phyloP scores from a whole-genome alignment of 2,888 invertebrate genomes.

The Agrotis puta region DNA sequence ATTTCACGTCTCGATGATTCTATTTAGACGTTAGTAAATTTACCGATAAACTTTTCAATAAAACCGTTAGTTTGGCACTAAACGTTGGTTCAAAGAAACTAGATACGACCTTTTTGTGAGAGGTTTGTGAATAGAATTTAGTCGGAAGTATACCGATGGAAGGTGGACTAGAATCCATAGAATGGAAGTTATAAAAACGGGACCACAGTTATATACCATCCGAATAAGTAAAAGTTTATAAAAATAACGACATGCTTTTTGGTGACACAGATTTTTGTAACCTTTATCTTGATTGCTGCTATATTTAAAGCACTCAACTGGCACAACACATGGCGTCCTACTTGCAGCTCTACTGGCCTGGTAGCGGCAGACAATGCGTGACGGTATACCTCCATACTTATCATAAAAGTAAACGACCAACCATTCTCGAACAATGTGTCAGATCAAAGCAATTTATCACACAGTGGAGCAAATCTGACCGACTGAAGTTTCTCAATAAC shows the following conservation, averaged over 20 bases:
- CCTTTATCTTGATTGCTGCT: conserved; percentile 27
- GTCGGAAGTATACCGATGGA: conserved; percentile 20
- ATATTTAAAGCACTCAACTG: conserved; percentile 30
- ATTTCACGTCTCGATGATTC: conserved; percentile 75
- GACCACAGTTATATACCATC: conserved; percentile 13
- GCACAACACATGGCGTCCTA: conserved; percentile 30
- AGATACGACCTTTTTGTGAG: conserved; percentile 29
- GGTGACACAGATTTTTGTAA: conserved; percentile 31
- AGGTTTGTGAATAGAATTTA: conserved; percentile 34
- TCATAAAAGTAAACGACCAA: conserved; percentile 50
- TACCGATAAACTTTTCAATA: conserved; percentile 57
- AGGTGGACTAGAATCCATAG: conserved; percentile 25
- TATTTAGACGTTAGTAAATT: conserved; percentile 57
- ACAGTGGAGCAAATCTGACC: conserved; percentile 29
- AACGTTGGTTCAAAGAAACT: conserved; percentile 33
- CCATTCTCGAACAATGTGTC: conserved; percentile 29
- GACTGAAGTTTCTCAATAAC: conserved; percentile 27
- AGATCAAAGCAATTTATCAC: conserved; percentile 48
- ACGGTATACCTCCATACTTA: conserved; percentile 29
- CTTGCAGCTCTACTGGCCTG: conserved; percentile 21
- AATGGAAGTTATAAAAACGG: conserved; percentile 33
- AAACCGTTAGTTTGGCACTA: conserved; percentile 46
- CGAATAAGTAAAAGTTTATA: conserved; percentile 1
- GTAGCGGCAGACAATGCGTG: conserved; percentile 42
- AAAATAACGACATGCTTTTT: conserved; percentile 7